Conservation (phyloP, 1,140 invertebrate genomes). For the Mactra quadrangularis region DNA sequence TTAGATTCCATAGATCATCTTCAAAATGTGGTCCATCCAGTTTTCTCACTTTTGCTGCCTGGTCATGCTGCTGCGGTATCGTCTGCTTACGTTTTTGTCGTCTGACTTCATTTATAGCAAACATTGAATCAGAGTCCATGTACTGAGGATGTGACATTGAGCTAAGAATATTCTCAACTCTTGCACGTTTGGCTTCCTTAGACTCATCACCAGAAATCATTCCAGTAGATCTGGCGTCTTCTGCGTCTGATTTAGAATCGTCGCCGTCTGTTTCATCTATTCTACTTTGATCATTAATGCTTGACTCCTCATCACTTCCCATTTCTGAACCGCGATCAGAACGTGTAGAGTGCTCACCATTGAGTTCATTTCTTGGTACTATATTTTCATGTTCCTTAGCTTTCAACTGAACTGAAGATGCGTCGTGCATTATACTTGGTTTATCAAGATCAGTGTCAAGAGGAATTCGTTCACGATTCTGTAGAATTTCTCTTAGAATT, state of each 20-base stretch:
- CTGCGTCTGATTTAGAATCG: constrained; percentile 69
- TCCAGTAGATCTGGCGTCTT: constrained; percentile 68
- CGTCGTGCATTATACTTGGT: constrained; percentile 65
- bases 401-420: constrained; percentile 79
- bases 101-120: constrained; percentile 86
- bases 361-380: constrained; percentile 54
- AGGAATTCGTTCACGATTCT: constrained; percentile 80
- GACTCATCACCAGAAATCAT: constrained; percentile 68
- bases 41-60: constrained; percentile 85
- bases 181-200: constrained; percentile 92
- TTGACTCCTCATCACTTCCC: constrained; percentile 67
- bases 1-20: constrained; percentile 92
- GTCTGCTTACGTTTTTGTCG: constrained; percentile 98
- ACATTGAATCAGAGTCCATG: constrained; percentile 73
- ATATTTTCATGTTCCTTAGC: constrained; percentile 79
- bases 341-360: constrained; percentile 50
- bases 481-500: constrained; percentile 84
- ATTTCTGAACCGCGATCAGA: constrained; percentile 63
- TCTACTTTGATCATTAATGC: constrained; percentile 49
- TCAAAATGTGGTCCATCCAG: constrained; percentile 88
- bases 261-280: constrained; percentile 56
- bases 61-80: constrained; percentile 89
- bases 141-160: constrained; percentile 93
- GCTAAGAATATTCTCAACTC: constrained; percentile 97
- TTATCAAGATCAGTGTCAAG: constrained; percentile 63